These are phyloP conservation scores for Sphaerophoria rueppellii DNA, from an alignment of 2,888 invertebrate species.

Conservation along the genomic window DNA sequence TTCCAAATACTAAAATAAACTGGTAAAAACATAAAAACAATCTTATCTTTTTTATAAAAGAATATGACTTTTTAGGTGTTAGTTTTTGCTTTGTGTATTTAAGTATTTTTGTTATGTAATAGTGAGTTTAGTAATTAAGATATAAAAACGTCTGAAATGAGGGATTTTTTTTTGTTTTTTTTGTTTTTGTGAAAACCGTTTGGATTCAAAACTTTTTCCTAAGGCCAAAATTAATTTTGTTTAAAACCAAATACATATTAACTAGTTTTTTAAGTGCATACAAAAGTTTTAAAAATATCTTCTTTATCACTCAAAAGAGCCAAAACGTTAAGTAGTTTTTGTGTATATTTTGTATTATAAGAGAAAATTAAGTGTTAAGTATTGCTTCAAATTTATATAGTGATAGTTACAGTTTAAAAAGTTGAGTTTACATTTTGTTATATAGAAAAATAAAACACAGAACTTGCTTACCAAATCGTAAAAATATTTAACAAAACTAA, in stretches of 20 bases:
- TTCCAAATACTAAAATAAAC: constrained; percentile 26
- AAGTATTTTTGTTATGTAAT: no score
- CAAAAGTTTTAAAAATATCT: not conserved
- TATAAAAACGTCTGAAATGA: no score
- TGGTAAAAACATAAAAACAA: constrained; percentile 21
- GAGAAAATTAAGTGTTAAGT: constrained; percentile 6
- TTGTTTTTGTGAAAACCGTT: no score
- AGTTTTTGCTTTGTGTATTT: no score
- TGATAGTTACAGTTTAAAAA: not conserved
- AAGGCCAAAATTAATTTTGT: no score
- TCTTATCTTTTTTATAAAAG: not conserved
- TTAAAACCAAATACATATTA: no score
- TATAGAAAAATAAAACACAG: constrained; percentile 11
- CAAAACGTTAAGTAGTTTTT: constrained; percentile 8
- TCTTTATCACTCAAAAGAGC: constrained; percentile 6
- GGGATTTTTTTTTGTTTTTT: no score
- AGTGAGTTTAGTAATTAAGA: no score
- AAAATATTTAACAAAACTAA: constrained; percentile 38
- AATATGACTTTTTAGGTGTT: not conserved
- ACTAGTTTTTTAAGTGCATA: no score
- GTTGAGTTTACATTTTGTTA: constrained; percentile 2
- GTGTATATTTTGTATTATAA: constrained; percentile 1
- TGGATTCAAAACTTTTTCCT: no score
- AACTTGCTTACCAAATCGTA: constrained; percentile 15
- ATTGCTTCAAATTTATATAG: constrained; percentile 34